Evolutionary conservation across 2,888 invertebrate species (phyloP).

Genomic region (Altica lythri): DNA sequence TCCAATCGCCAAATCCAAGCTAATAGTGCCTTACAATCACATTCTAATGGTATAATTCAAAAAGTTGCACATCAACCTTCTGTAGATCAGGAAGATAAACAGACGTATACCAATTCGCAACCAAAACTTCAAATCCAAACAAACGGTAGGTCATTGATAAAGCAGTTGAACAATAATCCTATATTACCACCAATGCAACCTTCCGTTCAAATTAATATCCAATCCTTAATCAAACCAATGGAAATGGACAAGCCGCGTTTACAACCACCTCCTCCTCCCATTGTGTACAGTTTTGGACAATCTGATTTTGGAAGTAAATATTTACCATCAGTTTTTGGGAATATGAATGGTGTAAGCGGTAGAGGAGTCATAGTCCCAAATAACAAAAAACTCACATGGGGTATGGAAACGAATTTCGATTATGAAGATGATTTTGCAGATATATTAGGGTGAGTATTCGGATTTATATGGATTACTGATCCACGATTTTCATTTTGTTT

Average conservation of each 20-base stretch:
- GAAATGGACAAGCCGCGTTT: slow-evolving; percentile 51
- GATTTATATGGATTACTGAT: background rate
- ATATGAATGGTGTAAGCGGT: slow-evolving; percentile 47
- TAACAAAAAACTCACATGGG: slow-evolving; percentile 51
- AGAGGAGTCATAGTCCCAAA: slow-evolving; percentile 33
- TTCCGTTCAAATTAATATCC: slow-evolving; percentile 54
- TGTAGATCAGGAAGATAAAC: slow-evolving; percentile 13
- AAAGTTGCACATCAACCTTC: slow-evolving; percentile 31
- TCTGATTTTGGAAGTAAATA: slow-evolving; percentile 52
- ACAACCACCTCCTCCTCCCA: slow-evolving; percentile 49
- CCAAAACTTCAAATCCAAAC: slow-evolving; percentile 39
- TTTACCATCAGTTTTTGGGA: slow-evolving; percentile 40
- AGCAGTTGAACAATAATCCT: slow-evolving; percentile 33
- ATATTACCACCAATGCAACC: slow-evolving; percentile 49
- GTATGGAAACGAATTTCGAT: slow-evolving; percentile 48
- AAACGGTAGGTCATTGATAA: slow-evolving; percentile 35
- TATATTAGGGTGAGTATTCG: slow-evolving; percentile 68
- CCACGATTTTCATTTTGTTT: too few relatives aligned
- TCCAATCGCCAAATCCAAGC: slow-evolving; percentile 41
- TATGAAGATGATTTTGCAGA: slow-evolving; percentile 71
- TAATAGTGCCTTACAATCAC: slow-evolving; percentile 41
- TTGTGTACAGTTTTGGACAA: slow-evolving; percentile 56
- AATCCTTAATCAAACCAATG: slow-evolving; percentile 54
- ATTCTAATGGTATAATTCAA: slow-evolving; percentile 39
- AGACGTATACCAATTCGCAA: slow-evolving; percentile 18